Percentiles rank a stretch among this genome's conserved stretches.
phyloP scores from a whole-genome alignment of 2,113 vertebrate genomes.

The Prunella himalayana region DNA sequence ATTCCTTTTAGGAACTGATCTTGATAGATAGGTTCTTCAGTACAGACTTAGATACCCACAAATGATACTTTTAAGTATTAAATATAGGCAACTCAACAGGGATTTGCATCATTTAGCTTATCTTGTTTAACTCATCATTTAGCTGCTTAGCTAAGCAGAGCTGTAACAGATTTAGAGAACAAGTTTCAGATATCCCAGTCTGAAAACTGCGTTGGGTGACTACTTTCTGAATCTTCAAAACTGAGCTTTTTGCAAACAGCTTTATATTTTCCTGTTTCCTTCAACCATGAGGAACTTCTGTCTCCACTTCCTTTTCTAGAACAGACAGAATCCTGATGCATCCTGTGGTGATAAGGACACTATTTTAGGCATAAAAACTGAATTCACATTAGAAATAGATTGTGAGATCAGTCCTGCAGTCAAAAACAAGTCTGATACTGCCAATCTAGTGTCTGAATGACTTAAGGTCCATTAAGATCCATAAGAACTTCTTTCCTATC shows the following conservation, averaged over 20 bases:
- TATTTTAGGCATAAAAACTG: neutral
- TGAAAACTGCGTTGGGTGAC: neutral
- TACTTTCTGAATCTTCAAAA: neutral
- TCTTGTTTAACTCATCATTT: neutral
- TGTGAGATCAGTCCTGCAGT: neutral
- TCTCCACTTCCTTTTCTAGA: neutral
- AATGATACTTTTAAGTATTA: neutral
- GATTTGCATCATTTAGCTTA: neutral
- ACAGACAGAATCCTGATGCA: neutral
- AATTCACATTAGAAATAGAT: neutral
- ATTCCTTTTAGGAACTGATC: neutral
- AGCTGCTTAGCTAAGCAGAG: neutral
- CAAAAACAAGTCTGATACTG: neutral
- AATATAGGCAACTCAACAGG: neutral
- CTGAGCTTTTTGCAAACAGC: neutral
- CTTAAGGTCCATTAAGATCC: neutral
- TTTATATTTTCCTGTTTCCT: constrained; percentile 4
- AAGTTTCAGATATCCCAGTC: neutral
- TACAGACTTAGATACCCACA: neutral
- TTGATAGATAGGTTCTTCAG: neutral
- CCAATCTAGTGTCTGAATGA: neutral
- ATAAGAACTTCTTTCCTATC: neutral
- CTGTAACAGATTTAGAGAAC: neutral
- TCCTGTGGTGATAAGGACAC: neutral
- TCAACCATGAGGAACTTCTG: neutral